A percentile compares a stretch with the other conserved stretches of the same genome.
phyloP scores from a whole-genome alignment of 2,888 invertebrate species.

The Prenolepis imparis region DNA sequence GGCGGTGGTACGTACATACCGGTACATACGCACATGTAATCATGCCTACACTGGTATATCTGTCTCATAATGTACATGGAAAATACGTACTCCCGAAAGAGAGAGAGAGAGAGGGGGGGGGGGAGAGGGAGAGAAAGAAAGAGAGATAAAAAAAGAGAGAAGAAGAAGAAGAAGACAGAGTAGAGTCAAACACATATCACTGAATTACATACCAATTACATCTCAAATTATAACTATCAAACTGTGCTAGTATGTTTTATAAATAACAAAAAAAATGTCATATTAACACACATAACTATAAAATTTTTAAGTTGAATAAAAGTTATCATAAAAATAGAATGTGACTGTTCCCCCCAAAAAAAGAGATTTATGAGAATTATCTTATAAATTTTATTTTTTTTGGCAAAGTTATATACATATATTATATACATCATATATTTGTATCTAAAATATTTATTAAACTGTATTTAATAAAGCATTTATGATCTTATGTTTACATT shows the following conservation, averaged over 20 bases:
- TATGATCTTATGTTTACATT: neutral
- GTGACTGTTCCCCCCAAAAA: neutral
- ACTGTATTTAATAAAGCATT: neutral
- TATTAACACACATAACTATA: neutral
- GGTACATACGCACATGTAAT: slow-evolving; percentile 22
- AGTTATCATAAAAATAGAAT: neutral
- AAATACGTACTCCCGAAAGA: neutral
- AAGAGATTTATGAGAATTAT: neutral
- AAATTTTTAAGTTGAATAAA: neutral
- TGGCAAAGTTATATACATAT: neutral
- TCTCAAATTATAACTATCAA: neutral
- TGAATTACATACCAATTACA: slow-evolving; percentile 12
- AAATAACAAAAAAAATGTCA: neutral
- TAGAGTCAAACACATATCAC: neutral
- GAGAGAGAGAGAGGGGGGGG: neutral
- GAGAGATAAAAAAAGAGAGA: neutral
- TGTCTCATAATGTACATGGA: slow-evolving; percentile 1
- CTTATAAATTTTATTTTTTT: neutral
- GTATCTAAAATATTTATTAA: neutral
- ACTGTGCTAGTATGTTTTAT: neutral
- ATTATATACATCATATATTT: neutral
- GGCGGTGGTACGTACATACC: slow-evolving; percentile 91
- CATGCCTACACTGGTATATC: slow-evolving; percentile 6
- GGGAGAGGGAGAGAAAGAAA: neutral
- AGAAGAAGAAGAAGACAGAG: neutral